Evolutionary conservation across 2,888 invertebrate genomes (phyloP).

Genomic region (Balanococcus diminutus): DNA sequence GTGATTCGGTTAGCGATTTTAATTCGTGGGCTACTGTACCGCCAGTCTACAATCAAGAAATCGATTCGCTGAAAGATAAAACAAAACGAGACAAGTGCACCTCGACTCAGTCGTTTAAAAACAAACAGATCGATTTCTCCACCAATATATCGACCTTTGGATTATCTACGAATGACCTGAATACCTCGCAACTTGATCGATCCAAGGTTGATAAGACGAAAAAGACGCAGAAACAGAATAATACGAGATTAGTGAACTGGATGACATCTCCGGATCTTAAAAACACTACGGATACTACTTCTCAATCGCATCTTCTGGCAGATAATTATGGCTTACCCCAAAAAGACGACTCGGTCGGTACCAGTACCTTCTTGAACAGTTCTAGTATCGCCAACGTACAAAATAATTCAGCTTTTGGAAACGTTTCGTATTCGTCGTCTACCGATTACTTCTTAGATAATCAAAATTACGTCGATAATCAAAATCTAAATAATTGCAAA

Average conservation of each 20-base stretch:
- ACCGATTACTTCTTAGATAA: constrained; percentile 43
- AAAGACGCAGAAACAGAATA: constrained; percentile 54
- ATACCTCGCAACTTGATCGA: constrained; percentile 40
- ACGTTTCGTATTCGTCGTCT: constrained; percentile 39
- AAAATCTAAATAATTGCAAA: constrained; percentile 37
- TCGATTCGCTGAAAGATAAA: constrained; percentile 36
- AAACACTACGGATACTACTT: not conserved
- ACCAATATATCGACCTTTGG: constrained; percentile 7
- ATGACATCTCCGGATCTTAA: constrained; percentile 67
- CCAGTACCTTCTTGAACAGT: not conserved
- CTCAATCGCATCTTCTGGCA: not conserved
- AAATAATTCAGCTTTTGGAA: constrained; percentile 30
- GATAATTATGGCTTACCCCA: constrained; percentile 32
- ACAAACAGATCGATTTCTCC: constrained; percentile 45
- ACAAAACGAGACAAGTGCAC: constrained; percentile 44
- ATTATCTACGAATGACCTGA: not conserved
- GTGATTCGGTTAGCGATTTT: constrained; percentile 4
- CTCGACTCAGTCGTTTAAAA: constrained; percentile 7
- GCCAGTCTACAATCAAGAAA: constrained; percentile 41
- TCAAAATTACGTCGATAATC: constrained; percentile 40
- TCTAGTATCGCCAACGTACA: not conserved
- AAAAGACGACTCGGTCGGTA: constrained; percentile 38
- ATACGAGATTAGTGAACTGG: constrained; percentile 66
- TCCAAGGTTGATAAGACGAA: constrained; percentile 50
- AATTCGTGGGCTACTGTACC: constrained; percentile 40